Conservation (phyloP, 92 coral and sea anemone genomes). For the Porites divaricata region DNA sequence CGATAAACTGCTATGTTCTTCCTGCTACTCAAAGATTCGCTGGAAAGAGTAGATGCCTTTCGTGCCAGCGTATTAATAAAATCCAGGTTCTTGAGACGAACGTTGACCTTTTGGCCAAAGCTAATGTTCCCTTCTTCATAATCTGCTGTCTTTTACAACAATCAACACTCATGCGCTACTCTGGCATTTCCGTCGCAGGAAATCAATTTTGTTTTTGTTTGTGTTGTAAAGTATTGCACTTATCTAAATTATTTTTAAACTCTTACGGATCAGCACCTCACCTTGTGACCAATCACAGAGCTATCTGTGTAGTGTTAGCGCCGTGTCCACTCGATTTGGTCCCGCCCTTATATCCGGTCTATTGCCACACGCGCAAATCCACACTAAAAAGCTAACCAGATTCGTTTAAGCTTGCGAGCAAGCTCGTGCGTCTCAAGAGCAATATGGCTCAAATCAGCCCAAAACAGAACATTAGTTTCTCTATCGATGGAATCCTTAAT, state of each 20-base stretch:
- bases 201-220: slow-evolving; percentile 85
- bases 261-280: slow-evolving; percentile 92
- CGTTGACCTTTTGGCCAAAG: slow-evolving; percentile 17
- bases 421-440: slow-evolving; percentile 11
- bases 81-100: slow-evolving; percentile 23
- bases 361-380: slow-evolving; percentile 74
- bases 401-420: slow-evolving; percentile 1
- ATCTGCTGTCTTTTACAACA: slow-evolving; percentile 35
- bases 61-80: slow-evolving; percentile 14
- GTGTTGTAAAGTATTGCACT: slow-evolving; percentile 91
- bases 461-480: slow-evolving; percentile 69
- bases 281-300: slow-evolving; percentile 73
- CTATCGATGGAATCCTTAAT: slow-evolving; percentile 87
- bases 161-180: slow-evolving; percentile 85
- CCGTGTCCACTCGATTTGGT: slow-evolving; percentile 75
- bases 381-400: slow-evolving; percentile 8
- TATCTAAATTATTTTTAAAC: slow-evolving; percentile 96
- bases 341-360: slow-evolving; percentile 92
- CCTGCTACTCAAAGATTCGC: no score
- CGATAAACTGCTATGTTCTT: neutral
- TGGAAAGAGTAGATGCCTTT: neutral
- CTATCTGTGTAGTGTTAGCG: slow-evolving; percentile 93
- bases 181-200: slow-evolving; percentile 93
- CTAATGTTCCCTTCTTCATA: slow-evolving; percentile 20
- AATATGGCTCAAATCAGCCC: slow-evolving; percentile 58